Base-by-base conservation (phyloP, 2,888 invertebrate species). In the Aquatica leii region DNA sequence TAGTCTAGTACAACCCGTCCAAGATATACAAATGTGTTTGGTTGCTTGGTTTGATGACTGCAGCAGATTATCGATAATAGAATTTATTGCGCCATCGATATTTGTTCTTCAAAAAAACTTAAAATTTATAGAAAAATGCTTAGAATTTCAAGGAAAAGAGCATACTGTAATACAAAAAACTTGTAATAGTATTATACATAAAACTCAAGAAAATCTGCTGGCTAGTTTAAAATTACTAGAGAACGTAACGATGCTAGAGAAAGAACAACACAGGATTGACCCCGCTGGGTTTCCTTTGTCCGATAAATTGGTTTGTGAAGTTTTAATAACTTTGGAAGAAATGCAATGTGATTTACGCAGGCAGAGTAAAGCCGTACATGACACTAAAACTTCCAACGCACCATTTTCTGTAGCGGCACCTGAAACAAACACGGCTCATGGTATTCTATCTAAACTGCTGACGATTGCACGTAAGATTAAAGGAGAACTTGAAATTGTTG, bases 151-250 rank as follows among this genome's bases (percentile, higher is more conserved):
- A 77, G 87, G 87, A 69, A 86, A 86, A 35, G 88, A 86, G 9
- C 87, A 86, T 57, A 90, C 90, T 0, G 79, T 90, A 6, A 88
- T 90, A 1, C 89, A 89, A 74, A 85, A 86, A 74, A 89, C 90
- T 0, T 90, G 90, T 76, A 84, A 87, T 11, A 87, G 87, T 70
- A 86, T 90, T 62, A 82, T 90, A 59, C 87, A 88, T 71, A 86
- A 83, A 18, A 85, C 87, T 60, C 85, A 87, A 1, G 79, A 82
- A 48, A 83, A 87, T 66, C 80, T 90, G 67, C 83, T 86, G 50
- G 82, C 84, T 49, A 80, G 86, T 3, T 80, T 89, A 51, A 82
- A 83, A 12, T 82, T 85, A 67, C 77, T 89, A 0, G 85, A 86
- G 66, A 80, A 82, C 12, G 80, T 86, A 2, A 80, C 83, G 62